These are phyloP conservation scores for Catalaphyllia jardinei DNA, from an alignment of 64 coral and sea anemone species.

Conservation along the genomic window DNA sequence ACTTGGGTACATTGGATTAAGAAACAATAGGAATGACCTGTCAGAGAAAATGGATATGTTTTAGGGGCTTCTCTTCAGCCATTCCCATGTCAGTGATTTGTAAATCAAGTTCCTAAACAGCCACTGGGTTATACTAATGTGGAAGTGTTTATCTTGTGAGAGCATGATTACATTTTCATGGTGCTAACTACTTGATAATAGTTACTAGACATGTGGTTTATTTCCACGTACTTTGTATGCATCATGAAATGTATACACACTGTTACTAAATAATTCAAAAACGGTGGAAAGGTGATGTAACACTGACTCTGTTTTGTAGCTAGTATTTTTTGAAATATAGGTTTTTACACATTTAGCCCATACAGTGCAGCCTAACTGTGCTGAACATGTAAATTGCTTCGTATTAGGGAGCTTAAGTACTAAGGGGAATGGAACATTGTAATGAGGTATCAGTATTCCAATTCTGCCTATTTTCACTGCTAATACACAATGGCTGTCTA, in stretches of 20 bases:
- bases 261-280: too few species aligned
- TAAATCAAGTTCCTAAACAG: too few species aligned
- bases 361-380: conserved; percentile 23
- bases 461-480: neutral
- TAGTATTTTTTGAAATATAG: conserved; percentile 23
- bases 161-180: too few species aligned
- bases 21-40: too few species aligned
- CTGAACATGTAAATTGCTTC: conserved; percentile 33
- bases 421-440: neutral
- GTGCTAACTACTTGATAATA: neutral
- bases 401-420: conserved; percentile 42
- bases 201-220: neutral
- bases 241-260: neutral
- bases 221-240: neutral
- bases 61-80: too few species aligned
- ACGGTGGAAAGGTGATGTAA: neutral
- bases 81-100: too few species aligned
- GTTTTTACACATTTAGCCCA: conserved; percentile 24
- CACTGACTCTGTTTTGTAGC: neutral
- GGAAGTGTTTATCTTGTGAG: too few species aligned
- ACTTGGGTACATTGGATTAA: too few species aligned
- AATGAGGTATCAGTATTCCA: neutral
- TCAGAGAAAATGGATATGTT: too few species aligned
- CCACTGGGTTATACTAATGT: too few species aligned
- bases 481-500: neutral